phyloP scores from a whole-genome alignment of 2,797 vertebrate species.

The Leontopithecus rosalia region DNA sequence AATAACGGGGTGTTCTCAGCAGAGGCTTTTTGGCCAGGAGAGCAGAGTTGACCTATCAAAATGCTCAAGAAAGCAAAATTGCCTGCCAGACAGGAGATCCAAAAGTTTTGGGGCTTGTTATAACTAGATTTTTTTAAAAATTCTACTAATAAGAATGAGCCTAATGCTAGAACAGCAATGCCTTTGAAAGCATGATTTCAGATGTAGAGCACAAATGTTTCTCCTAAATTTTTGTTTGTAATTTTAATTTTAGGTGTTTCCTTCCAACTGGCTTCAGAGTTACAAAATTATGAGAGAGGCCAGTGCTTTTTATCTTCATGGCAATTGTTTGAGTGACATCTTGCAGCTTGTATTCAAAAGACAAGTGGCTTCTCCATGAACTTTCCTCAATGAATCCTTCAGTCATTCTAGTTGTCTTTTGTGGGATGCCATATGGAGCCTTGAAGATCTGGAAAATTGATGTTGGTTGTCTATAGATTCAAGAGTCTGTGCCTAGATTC shows the following conservation, averaged over 20 bases:
- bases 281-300: background rate
- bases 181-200: background rate
- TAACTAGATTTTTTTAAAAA: constrained; percentile 18
- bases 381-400: background rate
- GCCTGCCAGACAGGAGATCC: constrained; percentile 8
- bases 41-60: constrained; percentile 63
- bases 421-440: background rate
- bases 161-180: background rate
- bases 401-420: background rate
- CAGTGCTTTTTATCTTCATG: background rate
- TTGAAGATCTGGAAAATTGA: background rate
- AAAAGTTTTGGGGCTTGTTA: constrained; percentile 40
- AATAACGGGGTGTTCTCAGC: constrained; percentile 54
- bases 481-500: background rate
- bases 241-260: constrained; percentile 47
- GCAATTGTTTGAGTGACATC: background rate
- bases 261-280: background rate
- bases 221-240: background rate
- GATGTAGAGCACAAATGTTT: background rate
- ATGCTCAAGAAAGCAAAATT: constrained; percentile 64
- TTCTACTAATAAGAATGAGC: background rate
- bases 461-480: background rate
- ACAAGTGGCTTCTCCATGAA: background rate
- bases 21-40: constrained; percentile 59
- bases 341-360: background rate